Conservation (phyloP, 2,797 vertebrate genomes). For the Galago senegalensis region DNA sequence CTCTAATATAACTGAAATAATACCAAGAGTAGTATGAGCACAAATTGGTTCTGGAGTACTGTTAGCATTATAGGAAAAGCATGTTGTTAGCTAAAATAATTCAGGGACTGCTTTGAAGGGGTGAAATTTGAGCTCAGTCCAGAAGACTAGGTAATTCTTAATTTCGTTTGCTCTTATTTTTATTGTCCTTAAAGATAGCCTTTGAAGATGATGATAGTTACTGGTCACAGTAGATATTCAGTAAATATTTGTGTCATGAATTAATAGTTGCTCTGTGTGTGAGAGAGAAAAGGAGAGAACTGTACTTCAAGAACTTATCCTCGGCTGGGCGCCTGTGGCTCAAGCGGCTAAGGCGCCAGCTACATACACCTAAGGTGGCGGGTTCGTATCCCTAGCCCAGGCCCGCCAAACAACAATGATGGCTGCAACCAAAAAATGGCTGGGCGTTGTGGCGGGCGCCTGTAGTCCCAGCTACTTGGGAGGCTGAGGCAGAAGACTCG, state of each 20-base stretch:
- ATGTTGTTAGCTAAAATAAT: background rate
- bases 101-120: slow-evolving; percentile 10
- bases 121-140: slow-evolving; percentile 43
- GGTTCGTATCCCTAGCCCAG: too few relatives aligned
- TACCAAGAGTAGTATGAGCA: background rate
- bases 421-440: too few relatives aligned
- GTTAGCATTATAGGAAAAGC: slow-evolving; percentile 10
- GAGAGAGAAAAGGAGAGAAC: background rate
- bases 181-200: slow-evolving; percentile 22
- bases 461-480: too few relatives aligned
- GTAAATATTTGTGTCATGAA: background rate
- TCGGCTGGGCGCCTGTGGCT: too few relatives aligned
- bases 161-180: slow-evolving; percentile 23
- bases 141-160: slow-evolving; percentile 44
- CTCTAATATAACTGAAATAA: background rate
- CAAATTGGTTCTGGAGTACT: background rate
- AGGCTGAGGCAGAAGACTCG: too few relatives aligned
- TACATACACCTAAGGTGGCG: too few relatives aligned
- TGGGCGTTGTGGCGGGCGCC: too few relatives aligned
- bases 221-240: background rate
- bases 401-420: too few relatives aligned
- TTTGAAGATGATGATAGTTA: slow-evolving; percentile 28
- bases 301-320: background rate
- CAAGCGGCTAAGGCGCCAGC: too few relatives aligned
- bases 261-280: background rate